phyloP scores from a whole-genome alignment of 2,888 invertebrate species.

The Drosophila siamana region DNA sequence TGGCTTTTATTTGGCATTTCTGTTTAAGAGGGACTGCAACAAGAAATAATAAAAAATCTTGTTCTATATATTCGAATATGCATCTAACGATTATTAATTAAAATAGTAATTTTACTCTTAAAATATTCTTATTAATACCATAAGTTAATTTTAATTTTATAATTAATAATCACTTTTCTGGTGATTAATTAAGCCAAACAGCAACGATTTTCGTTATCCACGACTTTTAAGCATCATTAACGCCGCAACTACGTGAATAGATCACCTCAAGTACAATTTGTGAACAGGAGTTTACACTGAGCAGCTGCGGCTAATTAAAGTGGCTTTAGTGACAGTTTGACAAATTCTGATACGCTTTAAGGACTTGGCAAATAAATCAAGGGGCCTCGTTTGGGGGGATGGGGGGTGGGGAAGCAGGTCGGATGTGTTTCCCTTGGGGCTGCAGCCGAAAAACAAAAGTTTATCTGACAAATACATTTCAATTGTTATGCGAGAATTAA shows the following conservation, averaged over 20 bases:
- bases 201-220: neutral
- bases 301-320: conserved; percentile 11
- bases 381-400: neutral
- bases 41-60: too few species aligned
- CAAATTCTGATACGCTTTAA: conserved; percentile 45
- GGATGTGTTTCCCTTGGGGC: conserved; percentile 18
- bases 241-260: neutral
- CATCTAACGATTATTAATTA: too few species aligned
- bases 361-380: neutral
- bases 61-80: too few species aligned
- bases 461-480: conserved; percentile 74
- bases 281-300: neutral
- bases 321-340: conserved; percentile 13
- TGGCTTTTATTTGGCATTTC: too few species aligned
- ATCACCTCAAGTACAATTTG: conserved; percentile 1
- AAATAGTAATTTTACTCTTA: too few species aligned
- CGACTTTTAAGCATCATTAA: neutral
- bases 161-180: too few species aligned
- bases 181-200: neutral
- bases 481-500: conserved; percentile 65
- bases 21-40: too few species aligned
- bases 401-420: conserved; percentile 4
- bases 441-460: conserved; percentile 63
- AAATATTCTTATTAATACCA: too few species aligned
- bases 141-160: too few species aligned